Percentiles rank a stretch among this genome's conserved stretches.
Evolutionary conservation across 2,797 vertebrate species (phyloP).

Genomic region (Intellagama lesueurii): DNA sequence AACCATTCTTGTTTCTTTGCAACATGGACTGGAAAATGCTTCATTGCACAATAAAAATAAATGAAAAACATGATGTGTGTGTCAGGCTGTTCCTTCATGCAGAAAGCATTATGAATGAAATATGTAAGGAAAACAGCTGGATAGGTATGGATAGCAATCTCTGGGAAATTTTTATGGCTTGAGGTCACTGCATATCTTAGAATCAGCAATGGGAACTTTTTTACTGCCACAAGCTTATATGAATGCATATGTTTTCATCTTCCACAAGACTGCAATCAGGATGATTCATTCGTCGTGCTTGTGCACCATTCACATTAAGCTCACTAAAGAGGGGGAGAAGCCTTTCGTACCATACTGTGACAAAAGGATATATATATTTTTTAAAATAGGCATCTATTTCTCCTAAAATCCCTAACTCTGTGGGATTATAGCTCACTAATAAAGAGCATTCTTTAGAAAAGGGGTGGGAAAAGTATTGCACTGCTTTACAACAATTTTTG

Average conservation of each 20-base stretch:
- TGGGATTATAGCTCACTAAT: not conserved
- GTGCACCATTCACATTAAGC: slow-evolving; percentile 39
- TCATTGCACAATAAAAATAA: slow-evolving; percentile 49
- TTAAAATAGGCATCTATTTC: slow-evolving; percentile 18
- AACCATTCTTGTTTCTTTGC: not conserved
- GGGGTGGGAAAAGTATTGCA: too few relatives aligned
- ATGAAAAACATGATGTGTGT: slow-evolving; percentile 61
- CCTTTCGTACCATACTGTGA: not conserved
- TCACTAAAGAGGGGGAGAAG: not conserved
- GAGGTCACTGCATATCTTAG: slow-evolving; percentile 46
- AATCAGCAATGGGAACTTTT: slow-evolving; percentile 60
- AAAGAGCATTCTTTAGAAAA: not conserved
- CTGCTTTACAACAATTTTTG: too few relatives aligned
- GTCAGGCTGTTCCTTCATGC: slow-evolving; percentile 64
- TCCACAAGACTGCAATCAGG: slow-evolving; percentile 42
- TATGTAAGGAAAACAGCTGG: slow-evolving; percentile 67
- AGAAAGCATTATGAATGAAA: slow-evolving; percentile 68
- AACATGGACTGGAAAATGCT: slow-evolving; percentile 53
- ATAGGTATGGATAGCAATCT: slow-evolving; percentile 62
- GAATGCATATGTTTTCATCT: slow-evolving; percentile 44
- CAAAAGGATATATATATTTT: not conserved
- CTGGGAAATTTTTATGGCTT: slow-evolving; percentile 52
- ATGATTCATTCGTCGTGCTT: slow-evolving; percentile 44
- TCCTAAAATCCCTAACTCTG: not conserved
- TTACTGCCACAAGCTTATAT: slow-evolving; percentile 45